These are phyloP conservation scores for Halictus ligatus DNA, from an alignment of 2,888 invertebrate species.

Conservation along the genomic window DNA sequence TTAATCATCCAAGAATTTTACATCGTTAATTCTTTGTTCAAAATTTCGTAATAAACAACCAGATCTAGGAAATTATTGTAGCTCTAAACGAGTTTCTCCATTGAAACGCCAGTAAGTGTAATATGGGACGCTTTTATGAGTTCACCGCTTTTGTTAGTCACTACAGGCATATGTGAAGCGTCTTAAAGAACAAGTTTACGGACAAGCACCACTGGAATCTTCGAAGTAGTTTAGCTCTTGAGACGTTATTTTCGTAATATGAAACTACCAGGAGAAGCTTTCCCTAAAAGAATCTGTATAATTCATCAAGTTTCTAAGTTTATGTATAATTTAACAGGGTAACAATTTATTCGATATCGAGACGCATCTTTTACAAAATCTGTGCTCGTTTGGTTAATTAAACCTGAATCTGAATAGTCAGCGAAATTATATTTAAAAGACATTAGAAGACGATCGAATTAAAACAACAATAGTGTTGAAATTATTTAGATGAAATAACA, in stretches of 20 bases:
- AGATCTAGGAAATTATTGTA: neutral
- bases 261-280: neutral
- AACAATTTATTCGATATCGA: neutral
- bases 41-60: neutral
- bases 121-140: neutral
- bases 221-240: neutral
- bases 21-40: neutral
- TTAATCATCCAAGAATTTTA: neutral
- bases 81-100: neutral
- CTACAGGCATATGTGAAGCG: neutral
- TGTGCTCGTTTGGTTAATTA: neutral
- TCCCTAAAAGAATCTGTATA: neutral
- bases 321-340: neutral
- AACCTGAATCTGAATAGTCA: neutral
- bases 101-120: neutral
- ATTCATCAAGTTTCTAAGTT: neutral
- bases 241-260: neutral
- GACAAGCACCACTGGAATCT: neutral
- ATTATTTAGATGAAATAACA: no score
- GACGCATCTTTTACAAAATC: neutral
- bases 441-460: no score
- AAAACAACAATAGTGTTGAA: no score
- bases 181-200: neutral
- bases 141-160: neutral
- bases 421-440: neutral